These are phyloP conservation scores for Peromyscus nudipes DNA, from an alignment of 2,797 vertebrate genomes.

Conservation along the genomic window DNA sequence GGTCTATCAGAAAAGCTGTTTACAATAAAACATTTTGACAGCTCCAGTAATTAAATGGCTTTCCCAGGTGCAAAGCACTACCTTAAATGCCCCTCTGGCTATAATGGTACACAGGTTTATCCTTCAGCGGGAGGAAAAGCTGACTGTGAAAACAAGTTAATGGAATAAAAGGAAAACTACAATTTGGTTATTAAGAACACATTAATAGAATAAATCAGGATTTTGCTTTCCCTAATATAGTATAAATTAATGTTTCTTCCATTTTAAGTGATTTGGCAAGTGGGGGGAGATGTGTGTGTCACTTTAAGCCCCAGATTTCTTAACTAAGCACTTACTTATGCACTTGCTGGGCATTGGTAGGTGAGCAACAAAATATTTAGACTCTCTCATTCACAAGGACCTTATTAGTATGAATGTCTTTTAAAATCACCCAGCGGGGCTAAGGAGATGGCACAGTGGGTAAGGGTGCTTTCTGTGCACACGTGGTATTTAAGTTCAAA, in stretches of 20 bases:
- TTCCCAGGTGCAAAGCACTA: slow-evolving; percentile 87
- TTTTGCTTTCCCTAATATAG: slow-evolving; percentile 70
- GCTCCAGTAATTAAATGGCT: slow-evolving; percentile 87
- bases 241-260: slow-evolving; percentile 44
- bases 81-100: slow-evolving; percentile 87
- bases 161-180: slow-evolving; percentile 69
- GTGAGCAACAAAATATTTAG: background rate
- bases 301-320: slow-evolving; percentile 39
- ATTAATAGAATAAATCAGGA: slow-evolving; percentile 70
- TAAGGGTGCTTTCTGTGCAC: background rate
- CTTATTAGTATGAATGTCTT: background rate
- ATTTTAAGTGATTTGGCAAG: background rate
- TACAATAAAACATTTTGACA: slow-evolving; percentile 89
- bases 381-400: background rate
- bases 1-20: slow-evolving; percentile 87
- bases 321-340: slow-evolving; percentile 22
- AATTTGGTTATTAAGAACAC: slow-evolving; percentile 78
- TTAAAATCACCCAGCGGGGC: background rate
- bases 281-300: background rate
- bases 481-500: background rate
- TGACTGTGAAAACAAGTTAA: slow-evolving; percentile 82
- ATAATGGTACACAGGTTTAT: slow-evolving; percentile 80
- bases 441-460: background rate
- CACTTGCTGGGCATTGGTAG: background rate
- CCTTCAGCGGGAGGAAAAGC: slow-evolving; percentile 75